phyloP scores from a whole-genome alignment of 37 sponge, comb jelly and placozoan species.

The Eunapius fragilis region DNA sequence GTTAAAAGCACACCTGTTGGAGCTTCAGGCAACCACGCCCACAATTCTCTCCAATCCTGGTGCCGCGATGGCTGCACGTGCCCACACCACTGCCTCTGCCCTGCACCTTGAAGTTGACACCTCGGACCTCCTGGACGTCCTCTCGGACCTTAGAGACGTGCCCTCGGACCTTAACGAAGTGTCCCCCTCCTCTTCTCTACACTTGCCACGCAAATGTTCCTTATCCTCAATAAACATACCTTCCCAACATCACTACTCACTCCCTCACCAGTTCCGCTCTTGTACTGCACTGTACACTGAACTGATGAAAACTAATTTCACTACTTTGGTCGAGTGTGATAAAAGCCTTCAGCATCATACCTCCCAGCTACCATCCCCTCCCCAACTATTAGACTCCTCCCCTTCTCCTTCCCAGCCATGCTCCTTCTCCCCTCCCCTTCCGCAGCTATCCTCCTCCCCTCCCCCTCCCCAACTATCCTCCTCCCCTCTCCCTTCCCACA shows the following conservation, averaged over 20 bases:
- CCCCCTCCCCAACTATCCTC: background rate
- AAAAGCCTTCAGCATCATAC: no score
- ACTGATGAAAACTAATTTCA: no score
- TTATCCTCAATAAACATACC: background rate
- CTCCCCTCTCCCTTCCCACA: background rate
- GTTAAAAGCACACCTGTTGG: background rate
- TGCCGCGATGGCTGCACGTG: no score
- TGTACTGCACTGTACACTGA: no score
- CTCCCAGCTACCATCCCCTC: no score
- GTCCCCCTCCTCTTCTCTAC: background rate
- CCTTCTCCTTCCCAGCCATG: no score
- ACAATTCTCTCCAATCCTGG: background rate
- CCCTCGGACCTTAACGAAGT: background rate
- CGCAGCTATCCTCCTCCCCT: no score
- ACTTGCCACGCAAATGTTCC: background rate
- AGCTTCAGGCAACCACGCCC: background rate
- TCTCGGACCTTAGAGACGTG: background rate
- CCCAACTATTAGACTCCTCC: no score
- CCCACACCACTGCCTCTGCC: no score
- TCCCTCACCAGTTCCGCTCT: no score
- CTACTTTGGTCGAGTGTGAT: no score
- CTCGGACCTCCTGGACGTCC: background rate
- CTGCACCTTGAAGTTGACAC: background rate
- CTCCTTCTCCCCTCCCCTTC: no score
- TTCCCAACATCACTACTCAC: background rate